These are phyloP conservation scores for Coleophora flavipennella DNA, from an alignment of 2,888 invertebrate species.

Conservation along the genomic window DNA sequence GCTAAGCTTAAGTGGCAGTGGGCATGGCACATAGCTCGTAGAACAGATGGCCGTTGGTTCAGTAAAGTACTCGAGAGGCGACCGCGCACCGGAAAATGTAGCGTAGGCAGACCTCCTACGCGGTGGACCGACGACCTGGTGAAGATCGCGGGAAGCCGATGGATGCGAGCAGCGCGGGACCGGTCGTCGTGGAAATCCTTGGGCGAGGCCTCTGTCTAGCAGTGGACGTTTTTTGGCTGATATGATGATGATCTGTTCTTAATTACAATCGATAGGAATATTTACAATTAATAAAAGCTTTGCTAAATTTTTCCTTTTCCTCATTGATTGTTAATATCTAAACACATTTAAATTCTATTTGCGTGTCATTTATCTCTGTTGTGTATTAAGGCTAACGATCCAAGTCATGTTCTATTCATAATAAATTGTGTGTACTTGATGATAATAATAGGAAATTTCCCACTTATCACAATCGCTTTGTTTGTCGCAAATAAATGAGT, in stretches of 20 bases:
- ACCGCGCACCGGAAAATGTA: too few relatives aligned
- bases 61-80: too few relatives aligned
- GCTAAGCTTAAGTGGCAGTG: too few relatives aligned
- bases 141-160: too few relatives aligned
- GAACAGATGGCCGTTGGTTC: too few relatives aligned
- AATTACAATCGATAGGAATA: slow-evolving; percentile 25
- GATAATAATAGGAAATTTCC: slow-evolving; percentile 64
- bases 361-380: slow-evolving; percentile 41
- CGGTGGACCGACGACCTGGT: too few relatives aligned
- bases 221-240: background rate
- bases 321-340: slow-evolving; percentile 39
- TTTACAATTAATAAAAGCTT: slow-evolving; percentile 34
- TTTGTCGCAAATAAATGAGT: slow-evolving; percentile 22
- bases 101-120: too few relatives aligned
- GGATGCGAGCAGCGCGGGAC: too few relatives aligned
- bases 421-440: slow-evolving; percentile 33
- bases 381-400: slow-evolving; percentile 48
- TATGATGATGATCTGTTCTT: background rate
- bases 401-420: slow-evolving; percentile 31
- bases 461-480: slow-evolving; percentile 46
- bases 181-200: too few relatives aligned
- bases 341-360: slow-evolving; percentile 51
- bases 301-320: slow-evolving; percentile 62
- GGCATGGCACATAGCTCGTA: too few relatives aligned
- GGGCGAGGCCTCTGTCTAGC: too few relatives aligned